Percentiles rank a stretch among this genome's conserved stretches.
These are phyloP conservation scores for Agrenia bidenticulata DNA, from an alignment of 2,888 invertebrate genomes.

Conservation along the genomic window DNA sequence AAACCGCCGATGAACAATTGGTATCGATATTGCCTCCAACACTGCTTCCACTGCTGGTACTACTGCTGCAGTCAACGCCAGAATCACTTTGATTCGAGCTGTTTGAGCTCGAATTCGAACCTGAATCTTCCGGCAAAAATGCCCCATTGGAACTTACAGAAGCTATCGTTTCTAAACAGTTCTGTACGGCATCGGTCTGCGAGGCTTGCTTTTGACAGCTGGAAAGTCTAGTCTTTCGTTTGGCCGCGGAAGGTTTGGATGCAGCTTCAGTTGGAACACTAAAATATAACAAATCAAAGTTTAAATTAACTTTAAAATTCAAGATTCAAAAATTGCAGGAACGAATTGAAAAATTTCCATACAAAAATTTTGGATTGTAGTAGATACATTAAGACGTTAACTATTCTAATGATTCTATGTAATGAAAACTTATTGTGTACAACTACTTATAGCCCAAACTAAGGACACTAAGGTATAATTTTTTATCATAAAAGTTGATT, in stretches of 20 bases:
- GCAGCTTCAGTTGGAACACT: conserved; percentile 29
- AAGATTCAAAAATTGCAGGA: no score
- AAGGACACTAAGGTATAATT: no score
- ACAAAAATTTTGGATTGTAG: no score
- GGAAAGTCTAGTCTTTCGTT: conserved; percentile 22
- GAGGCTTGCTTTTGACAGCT: conserved; percentile 2
- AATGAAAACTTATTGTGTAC: no score
- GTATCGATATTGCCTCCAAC: conserved; percentile 20
- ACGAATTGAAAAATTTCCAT: no score
- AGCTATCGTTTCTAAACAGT: conserved; percentile 19
- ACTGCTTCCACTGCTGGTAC: conserved; percentile 19
- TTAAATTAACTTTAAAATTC: no score
- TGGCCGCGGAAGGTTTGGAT: conserved; percentile 30
- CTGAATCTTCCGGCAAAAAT: conserved; percentile 47
- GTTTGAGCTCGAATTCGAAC: conserved; percentile 46
- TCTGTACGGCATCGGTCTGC: conserved; percentile 11
- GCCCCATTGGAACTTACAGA: conserved; percentile 25
- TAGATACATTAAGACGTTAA: no score
- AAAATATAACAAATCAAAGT: conserved; percentile 6
- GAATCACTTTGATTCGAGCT: conserved; percentile 51
- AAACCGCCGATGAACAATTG: conserved; percentile 26
- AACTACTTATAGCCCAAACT: no score
- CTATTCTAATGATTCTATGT: no score
- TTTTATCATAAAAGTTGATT: no score
- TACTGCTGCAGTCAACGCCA: conserved; percentile 48